Evolutionary conservation across 2,888 invertebrate genomes (phyloP).

Genomic region (Trichacis sp.): DNA sequence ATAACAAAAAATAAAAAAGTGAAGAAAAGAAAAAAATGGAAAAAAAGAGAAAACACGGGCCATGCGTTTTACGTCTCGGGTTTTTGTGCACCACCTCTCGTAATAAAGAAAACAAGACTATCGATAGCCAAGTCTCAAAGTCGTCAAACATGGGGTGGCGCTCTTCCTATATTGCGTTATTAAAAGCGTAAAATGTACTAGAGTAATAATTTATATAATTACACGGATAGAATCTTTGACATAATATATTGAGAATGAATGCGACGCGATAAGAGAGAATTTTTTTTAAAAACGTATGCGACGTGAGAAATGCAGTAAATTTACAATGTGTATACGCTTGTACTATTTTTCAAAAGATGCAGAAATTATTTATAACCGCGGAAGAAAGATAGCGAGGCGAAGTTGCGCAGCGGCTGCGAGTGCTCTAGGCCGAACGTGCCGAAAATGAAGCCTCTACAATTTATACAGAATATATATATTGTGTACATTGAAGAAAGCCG

Average conservation of each 20-base stretch:
- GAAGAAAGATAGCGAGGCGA: background rate
- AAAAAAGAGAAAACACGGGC: background rate
- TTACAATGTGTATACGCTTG: slow-evolving; percentile 42
- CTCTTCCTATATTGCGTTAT: slow-evolving; percentile 63
- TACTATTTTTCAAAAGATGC: slow-evolving; percentile 59
- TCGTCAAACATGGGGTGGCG: slow-evolving; percentile 45
- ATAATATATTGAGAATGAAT: slow-evolving; percentile 47
- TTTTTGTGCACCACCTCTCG: too few relatives aligned
- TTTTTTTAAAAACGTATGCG: background rate
- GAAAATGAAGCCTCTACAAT: background rate
- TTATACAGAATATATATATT: slow-evolving; percentile 16
- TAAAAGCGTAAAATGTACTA: slow-evolving; percentile 48
- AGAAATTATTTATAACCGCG: slow-evolving; percentile 59
- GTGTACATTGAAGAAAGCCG: slow-evolving; percentile 36
- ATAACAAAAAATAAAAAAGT: slow-evolving; percentile 53
- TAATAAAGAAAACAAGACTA: slow-evolving; percentile 22
- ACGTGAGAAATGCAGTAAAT: background rate
- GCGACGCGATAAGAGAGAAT: too few relatives aligned
- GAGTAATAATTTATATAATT: slow-evolving; percentile 58
- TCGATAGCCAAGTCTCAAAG: slow-evolving; percentile 56
- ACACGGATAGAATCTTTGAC: slow-evolving; percentile 51
- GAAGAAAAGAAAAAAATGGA: slow-evolving; percentile 30
- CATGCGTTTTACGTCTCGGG: background rate
- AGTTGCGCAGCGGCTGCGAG: too few relatives aligned
- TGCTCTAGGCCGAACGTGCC: too few relatives aligned